Evolutionary conservation across 2,113 vertebrate genomes (phyloP).

Genomic region (Embiotoca jacksoni): DNA sequence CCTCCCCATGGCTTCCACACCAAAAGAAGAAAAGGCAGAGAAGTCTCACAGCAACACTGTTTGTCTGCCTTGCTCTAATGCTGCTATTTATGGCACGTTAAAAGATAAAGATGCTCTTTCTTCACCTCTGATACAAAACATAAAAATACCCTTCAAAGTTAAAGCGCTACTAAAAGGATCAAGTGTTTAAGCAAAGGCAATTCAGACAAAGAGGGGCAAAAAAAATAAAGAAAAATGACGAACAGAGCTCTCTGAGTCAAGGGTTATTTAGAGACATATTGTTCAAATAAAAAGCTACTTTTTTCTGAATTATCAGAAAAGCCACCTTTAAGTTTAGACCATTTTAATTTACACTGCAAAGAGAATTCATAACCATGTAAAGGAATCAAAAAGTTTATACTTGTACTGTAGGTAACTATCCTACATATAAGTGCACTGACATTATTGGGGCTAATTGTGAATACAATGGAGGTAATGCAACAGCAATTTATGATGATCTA

Average conservation of each 20-base stretch:
- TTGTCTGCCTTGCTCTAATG: slow-evolving; percentile 41
- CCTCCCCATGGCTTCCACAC: slow-evolving; percentile 26
- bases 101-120: slow-evolving; percentile 31
- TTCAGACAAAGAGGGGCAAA: background rate
- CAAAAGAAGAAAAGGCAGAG: slow-evolving; percentile 48
- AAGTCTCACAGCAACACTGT: slow-evolving; percentile 50
- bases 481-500: slow-evolving; percentile 27
- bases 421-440: slow-evolving; percentile 5
- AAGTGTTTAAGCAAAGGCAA: slow-evolving; percentile 26
- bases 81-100: slow-evolving; percentile 62
- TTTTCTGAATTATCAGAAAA: slow-evolving; percentile 14
- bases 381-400: slow-evolving; percentile 34
- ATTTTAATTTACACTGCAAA: slow-evolving; percentile 35
- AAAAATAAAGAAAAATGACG: background rate
- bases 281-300: slow-evolving; percentile 6
- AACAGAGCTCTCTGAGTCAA: background rate
- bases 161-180: slow-evolving; percentile 49
- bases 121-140: slow-evolving; percentile 37
- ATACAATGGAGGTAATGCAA: slow-evolving; percentile 28
- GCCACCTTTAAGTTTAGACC: slow-evolving; percentile 15
- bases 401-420: slow-evolving; percentile 8
- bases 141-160: slow-evolving; percentile 39
- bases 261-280: slow-evolving; percentile 33
- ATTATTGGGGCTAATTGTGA: slow-evolving; percentile 28
- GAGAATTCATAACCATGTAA: slow-evolving; percentile 19